Base-by-base conservation (phyloP, 2,888 invertebrate species). In the Macrosoma leucophasiata region DNA sequence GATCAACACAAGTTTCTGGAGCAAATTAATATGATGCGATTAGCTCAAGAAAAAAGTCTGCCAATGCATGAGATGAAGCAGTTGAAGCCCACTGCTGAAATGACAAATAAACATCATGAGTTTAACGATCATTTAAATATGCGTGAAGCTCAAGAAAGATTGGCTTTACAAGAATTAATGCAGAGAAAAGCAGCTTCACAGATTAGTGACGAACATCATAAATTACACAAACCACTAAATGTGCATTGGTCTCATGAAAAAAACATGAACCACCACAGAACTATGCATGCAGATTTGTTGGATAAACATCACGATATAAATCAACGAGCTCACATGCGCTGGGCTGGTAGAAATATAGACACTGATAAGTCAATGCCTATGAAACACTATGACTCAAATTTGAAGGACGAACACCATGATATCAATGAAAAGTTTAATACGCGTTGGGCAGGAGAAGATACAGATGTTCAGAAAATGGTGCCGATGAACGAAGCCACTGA, bases 151-250 rank as follows among this genome's bases (percentile, higher is more conserved):
- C 19, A 39, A 9, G 33, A 36, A 14, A 39, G 39, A 13, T 28
- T 34, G 15, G 21, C 36, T 29, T 14, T 29, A 10, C 29, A 35
- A 35, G 23, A 38, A 34, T 22, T 46, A 5, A 20, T 39, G 25
- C 36, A 48, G 23, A 44, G 48, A 43, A 58, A 52, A 46, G 33
- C 42, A 18, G 43, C 40, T 33, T 42, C 43, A 31, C 39, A 51
- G n/a, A 35, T 34, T 21, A 38, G 35, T 4, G 45, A 46, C 2
- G 29, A 40, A 4, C 33, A 38, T 22, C 10, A 23, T 3, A 33
- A 30, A 7, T 15, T 29, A 15, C 25, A 29, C n/a, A 25, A 30
- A n/a, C 29, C 29, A 8, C 21, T 35, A 26, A 20, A 25, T 14
- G 14, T 13, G 3, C 25, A 20, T 9, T 26, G 35, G 29, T 14